Percentiles rank a stretch among this genome's conserved stretches.
Evolutionary conservation across 1,140 invertebrate species (phyloP).

Genomic region (Drosophila yakuba): DNA sequence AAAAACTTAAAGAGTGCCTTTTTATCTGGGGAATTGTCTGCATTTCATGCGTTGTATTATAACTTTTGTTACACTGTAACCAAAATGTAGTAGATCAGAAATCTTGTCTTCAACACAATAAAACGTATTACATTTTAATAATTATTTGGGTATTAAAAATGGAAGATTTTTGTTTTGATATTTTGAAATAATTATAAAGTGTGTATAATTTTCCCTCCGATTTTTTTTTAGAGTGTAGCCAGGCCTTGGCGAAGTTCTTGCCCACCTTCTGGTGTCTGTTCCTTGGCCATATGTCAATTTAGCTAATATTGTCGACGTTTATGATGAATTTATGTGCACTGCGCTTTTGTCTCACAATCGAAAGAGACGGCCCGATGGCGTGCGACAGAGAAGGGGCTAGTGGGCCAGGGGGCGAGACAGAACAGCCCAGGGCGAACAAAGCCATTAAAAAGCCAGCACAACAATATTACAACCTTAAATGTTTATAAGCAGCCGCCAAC

Average conservation of each 20-base stretch:
- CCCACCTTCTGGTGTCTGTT: slow-evolving; percentile 18
- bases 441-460: slow-evolving; percentile 68
- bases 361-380: not conserved
- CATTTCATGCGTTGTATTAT: slow-evolving; percentile 1
- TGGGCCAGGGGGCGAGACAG: not conserved
- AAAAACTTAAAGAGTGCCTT: not conserved
- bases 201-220: too few relatives aligned
- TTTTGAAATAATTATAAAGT: too few relatives aligned
- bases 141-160: too few relatives aligned
- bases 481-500: slow-evolving; percentile 41
- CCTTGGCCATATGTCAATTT: slow-evolving; percentile 68
- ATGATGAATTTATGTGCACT: slow-evolving; percentile 73
- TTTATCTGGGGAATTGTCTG: slow-evolving; percentile 2
- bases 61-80: slow-evolving; percentile 9
- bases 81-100: not conserved
- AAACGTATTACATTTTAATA: too few relatives aligned
- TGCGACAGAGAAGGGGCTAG: not conserved
- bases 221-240: slow-evolving; percentile 1
- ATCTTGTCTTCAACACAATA: too few relatives aligned
- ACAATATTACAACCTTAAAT: slow-evolving; percentile 66
- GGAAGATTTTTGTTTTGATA: too few relatives aligned
- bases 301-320: slow-evolving; percentile 73
- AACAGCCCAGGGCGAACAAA: slow-evolving; percentile 52
- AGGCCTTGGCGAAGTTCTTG: slow-evolving; percentile 23
- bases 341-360: slow-evolving; percentile 51